Base-by-base conservation (phyloP, 1,140 invertebrate species). In the Plutomurus gul region DNA sequence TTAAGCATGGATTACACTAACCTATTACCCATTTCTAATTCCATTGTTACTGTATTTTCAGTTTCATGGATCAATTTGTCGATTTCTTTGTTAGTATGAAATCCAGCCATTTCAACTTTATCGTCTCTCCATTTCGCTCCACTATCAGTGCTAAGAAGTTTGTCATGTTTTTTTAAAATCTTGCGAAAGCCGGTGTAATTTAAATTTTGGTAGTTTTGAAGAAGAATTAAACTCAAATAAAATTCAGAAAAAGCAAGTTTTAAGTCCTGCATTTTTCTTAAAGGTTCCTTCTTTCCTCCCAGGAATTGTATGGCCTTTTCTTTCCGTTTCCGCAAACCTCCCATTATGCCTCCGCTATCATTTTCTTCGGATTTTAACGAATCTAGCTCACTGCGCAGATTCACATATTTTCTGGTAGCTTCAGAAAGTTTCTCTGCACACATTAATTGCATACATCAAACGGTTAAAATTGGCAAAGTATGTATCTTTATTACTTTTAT, bases 111-210 rank as follows among this genome's bases (percentile, higher is more conserved):
- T 87, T 99, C 97, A 5, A 99, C 97, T 85, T 96, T 92, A 83
- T 95, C 92, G 74, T 93, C 91, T 80, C 95, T 89, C 97, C 97
- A 99, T 88, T 94, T 92, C 71, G 91, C 92, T 3, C 94, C 94
- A 80, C 88, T 88, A 79, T 92, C 92, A 49, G 46, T 82, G 36
- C 16, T 39, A 16, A 83, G 36, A 18, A 99, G 94, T 91, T 99
- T 99, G 87, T 99, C 98, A 87, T 99, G 98, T 88, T 99, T 99
- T 87, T 99, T 99, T n/a, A 99, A 89, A 85, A 99, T 99, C 88
- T 99, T 99, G 77, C 98, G 91, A 88, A 99, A 99, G 0, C 98
- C 98, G 16, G 98, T 99, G 84, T 96, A 98, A 88, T 99, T 99
- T 20, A 99, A 88, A 87, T 97, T 98, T 85, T 95, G 93, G 85